These are phyloP conservation scores for Tenrec ecaudatus DNA, from an alignment of 2,113 vertebrate species.

Conservation along the genomic window DNA sequence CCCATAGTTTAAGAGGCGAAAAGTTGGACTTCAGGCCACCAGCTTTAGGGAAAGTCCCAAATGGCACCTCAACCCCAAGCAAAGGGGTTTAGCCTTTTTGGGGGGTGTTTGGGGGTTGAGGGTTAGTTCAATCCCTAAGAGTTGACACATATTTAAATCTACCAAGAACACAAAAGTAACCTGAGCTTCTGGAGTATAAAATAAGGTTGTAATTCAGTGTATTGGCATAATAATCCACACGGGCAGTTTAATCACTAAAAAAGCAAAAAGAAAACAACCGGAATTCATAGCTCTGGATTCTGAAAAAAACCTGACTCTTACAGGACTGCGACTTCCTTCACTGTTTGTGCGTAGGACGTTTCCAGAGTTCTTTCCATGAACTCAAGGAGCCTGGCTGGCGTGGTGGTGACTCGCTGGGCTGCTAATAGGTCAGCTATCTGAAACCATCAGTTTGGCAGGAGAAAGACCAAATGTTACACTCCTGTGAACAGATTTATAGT, in stretches of 20 bases:
- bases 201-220: background rate
- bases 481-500: too few species aligned
- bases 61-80: too few species aligned
- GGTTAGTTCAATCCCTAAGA: too few species aligned
- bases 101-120: too few species aligned
- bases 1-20: background rate
- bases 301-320: conserved; percentile 29
- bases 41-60: background rate
- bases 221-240: background rate
- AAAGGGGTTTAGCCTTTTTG: too few species aligned
- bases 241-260: background rate
- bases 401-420: too few species aligned
- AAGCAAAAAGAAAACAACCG: background rate
- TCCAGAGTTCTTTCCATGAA: background rate
- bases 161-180: background rate
- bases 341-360: background rate
- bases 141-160: background rate
- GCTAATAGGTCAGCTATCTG: too few species aligned
- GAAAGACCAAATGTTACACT: too few species aligned
- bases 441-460: too few species aligned
- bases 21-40: background rate
- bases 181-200: background rate
- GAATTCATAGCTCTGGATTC: background rate
- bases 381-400: too few species aligned
- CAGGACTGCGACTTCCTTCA: background rate